These are phyloP conservation scores for Hippocampus abdominalis DNA, from an alignment of 2,113 vertebrate species.

Conservation along the genomic window DNA sequence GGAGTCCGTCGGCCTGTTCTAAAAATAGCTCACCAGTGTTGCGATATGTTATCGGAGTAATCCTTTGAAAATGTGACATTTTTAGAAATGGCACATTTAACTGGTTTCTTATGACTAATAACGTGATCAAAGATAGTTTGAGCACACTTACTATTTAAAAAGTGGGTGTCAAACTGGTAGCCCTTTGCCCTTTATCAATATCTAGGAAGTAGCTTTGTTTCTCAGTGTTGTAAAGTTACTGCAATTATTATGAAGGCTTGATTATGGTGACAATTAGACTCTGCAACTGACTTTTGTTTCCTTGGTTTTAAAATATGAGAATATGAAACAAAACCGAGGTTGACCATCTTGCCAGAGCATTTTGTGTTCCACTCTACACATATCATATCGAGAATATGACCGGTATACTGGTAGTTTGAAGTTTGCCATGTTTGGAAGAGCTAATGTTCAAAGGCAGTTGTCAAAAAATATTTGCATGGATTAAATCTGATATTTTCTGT, in stretches of 20 bases:
- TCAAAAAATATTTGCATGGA: slow-evolving; percentile 17
- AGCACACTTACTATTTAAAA: no score
- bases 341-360: background rate
- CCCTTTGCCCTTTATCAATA: no score
- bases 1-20: no score
- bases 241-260: background rate
- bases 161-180: no score
- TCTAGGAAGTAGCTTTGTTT: no score
- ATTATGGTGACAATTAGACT: background rate
- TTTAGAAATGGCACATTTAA: no score
- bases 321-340: background rate
- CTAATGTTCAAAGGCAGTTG: slow-evolving; percentile 3
- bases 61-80: no score
- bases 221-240: background rate
- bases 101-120: no score
- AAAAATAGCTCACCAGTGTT: no score
- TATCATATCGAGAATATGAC: slow-evolving; percentile 6
- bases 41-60: no score
- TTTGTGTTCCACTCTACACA: background rate
- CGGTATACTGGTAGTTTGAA: slow-evolving; percentile 15
- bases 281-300: background rate
- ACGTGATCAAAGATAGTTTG: no score
- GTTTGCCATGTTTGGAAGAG: slow-evolving; percentile 16
- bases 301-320: background rate
- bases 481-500: slow-evolving; percentile 31